Percentiles rank a stretch among this genome's conserved stretches.
Evolutionary conservation across 2,113 vertebrate species (phyloP).

Genomic region (Misgurnus anguillicaudatus): DNA sequence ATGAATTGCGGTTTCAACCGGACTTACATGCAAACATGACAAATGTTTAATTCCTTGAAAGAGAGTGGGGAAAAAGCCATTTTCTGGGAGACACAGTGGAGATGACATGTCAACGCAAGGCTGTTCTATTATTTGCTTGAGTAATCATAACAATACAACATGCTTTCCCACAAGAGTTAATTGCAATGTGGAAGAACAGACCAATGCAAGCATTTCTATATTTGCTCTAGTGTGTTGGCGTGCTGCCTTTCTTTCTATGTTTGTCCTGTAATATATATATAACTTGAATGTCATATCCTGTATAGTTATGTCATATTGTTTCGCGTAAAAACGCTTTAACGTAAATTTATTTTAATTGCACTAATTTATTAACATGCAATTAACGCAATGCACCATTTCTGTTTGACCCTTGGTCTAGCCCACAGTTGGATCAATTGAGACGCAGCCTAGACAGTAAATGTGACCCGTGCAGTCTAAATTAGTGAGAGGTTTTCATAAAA

Average conservation of each 20-base stretch:
- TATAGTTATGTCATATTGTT: no score
- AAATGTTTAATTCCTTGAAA: constrained; percentile 59
- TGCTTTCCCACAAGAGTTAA: constrained; percentile 52
- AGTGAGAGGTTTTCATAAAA: no score
- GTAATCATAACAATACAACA: constrained; percentile 60
- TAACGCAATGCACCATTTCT: no score
- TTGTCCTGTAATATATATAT: background rate
- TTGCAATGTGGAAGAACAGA: constrained; percentile 50
- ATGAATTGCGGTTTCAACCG: constrained; percentile 47
- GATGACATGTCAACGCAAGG: constrained; percentile 55
- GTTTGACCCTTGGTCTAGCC: no score
- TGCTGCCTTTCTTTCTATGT: background rate
- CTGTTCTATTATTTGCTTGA: constrained; percentile 61
- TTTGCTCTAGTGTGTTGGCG: constrained; percentile 24
- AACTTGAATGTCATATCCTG: no score
- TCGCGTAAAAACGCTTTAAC: no score
- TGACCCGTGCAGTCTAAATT: no score
- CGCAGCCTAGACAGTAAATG: no score
- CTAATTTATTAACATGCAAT: no score
- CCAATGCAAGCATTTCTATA: constrained; percentile 32
- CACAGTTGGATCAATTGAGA: no score
- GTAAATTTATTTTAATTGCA: no score
- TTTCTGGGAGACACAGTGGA: constrained; percentile 50
- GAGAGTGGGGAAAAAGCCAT: constrained; percentile 46
- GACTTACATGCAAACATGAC: constrained; percentile 55